Conservation (phyloP, 1,140 invertebrate genomes). For the Drosophila funebris region DNA sequence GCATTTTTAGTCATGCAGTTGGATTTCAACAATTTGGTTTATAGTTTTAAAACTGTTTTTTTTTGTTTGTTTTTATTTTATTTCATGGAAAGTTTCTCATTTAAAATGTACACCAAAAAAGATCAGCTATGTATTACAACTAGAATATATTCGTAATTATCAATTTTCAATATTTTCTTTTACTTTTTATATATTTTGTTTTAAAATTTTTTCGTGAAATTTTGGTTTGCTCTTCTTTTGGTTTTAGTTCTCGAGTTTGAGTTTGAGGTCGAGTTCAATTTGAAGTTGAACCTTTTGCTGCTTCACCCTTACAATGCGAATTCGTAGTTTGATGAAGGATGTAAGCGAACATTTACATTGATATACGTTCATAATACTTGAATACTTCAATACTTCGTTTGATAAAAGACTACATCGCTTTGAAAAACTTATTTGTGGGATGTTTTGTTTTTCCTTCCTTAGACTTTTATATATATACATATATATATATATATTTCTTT, state of each 20-base stretch:
- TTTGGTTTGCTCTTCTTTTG: neutral
- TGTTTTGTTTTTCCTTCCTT: slow-evolving; percentile 14
- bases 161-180: slow-evolving; percentile 34
- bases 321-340: slow-evolving; percentile 12
- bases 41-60: slow-evolving; percentile 55
- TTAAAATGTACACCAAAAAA: slow-evolving; percentile 78
- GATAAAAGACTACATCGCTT: slow-evolving; percentile 37
- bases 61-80: slow-evolving; percentile 7
- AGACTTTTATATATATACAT: too few relatives aligned
- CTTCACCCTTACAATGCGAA: neutral
- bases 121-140: slow-evolving; percentile 67
- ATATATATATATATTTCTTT: slow-evolving; percentile 10
- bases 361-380: slow-evolving; percentile 53
- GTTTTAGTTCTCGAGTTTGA: slow-evolving; percentile 5
- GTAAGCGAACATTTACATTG: slow-evolving; percentile 37
- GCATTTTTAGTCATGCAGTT: slow-evolving; percentile 48
- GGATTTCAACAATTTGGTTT: slow-evolving; percentile 51
- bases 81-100: slow-evolving; percentile 53
- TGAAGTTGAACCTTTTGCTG: neutral
- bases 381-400: slow-evolving; percentile 34
- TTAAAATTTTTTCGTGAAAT: slow-evolving; percentile 33
- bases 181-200: slow-evolving; percentile 35
- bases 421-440: slow-evolving; percentile 7
- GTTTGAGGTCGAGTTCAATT: neutral
- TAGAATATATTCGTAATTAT: slow-evolving; percentile 53